Base-by-base conservation (phyloP, 2,113 vertebrate species). In the Rhineura floridana region DNA sequence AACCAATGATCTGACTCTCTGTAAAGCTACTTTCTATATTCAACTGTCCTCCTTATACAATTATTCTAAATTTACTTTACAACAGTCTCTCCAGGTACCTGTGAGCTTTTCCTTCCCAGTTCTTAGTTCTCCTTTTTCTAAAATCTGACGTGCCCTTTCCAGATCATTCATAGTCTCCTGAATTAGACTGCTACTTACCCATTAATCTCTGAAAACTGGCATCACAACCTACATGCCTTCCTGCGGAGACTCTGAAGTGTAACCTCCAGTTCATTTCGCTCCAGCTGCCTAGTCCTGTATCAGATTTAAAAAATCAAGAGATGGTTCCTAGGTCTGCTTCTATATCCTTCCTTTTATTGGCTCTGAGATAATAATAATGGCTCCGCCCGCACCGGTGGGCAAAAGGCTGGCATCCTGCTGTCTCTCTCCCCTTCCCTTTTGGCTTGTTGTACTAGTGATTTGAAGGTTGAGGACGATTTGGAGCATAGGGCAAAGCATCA, bases 241-340 rank as follows among this genome's bases (percentile, higher is more conserved):
- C 42, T 39, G 33, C 30, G 1, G 72, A 69, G 30, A 70, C 39
- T 48, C 39, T 87, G 63, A 70, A 87, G 25, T 55, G 19, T 69
- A 76, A 48, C 5, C 55, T 76, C 30, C 62, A 69, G 72, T 76
- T 86, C 89, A 90, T 90, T 78, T 76, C 63, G 23, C 33, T 77
- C 21, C 39, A 30, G 28, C 46, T 21, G 72, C 28, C 36, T 30
- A 50, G 70, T 59, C 39, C 48, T 86, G 63, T 8, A 48, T 8
- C 6, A 82, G 39, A 81, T 55, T 42, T 23, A 76, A 6, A 25
- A 55, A 55, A 30, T 19, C 36, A 59, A 83, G 23, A 9, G 59
- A 75, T 46, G 23, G 15, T 59, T 79, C 13, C 65, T 42, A 39
- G 6, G 13, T 73, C 21, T 80, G n/a, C 23, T 87, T 59, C 67